These are phyloP conservation scores for Halichoerus grypus DNA, from an alignment of 2,113 vertebrate species.

Conservation along the genomic window DNA sequence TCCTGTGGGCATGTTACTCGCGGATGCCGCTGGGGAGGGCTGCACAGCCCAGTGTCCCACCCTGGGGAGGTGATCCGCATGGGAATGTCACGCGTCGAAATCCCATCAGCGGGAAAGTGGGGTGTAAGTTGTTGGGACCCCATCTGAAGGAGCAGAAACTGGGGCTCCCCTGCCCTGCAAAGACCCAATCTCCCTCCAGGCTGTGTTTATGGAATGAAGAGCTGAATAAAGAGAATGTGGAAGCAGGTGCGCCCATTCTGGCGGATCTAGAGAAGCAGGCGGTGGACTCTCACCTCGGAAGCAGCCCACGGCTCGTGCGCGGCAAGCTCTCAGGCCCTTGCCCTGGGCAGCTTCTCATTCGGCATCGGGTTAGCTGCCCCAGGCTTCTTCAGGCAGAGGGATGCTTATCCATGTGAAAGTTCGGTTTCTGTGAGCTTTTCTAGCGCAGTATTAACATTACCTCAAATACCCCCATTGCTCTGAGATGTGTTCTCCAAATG, in stretches of 20 bases:
- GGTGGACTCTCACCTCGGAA: background rate
- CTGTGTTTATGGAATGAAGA: background rate
- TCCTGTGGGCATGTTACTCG: background rate
- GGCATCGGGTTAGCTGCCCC: no score
- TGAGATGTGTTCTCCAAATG: background rate
- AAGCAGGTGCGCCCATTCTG: background rate
- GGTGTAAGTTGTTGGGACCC: background rate
- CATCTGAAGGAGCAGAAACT: background rate
- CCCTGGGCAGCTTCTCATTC: background rate
- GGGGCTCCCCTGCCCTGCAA: no score
- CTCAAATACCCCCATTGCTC: background rate
- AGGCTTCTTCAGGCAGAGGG: background rate
- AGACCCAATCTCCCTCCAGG: background rate
- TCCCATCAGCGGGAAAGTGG: background rate
- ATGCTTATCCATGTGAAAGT: background rate
- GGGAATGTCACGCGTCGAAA: background rate
- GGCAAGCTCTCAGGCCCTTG: background rate
- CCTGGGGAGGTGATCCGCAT: background rate
- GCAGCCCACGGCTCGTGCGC: no score
- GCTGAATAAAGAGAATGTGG: background rate
- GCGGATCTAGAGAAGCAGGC: background rate
- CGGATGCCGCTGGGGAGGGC: fast-evolving
- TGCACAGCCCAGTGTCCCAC: fast-evolving
- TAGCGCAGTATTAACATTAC: no score
- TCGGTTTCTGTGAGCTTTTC: background rate